Evolutionary conservation across 2,113 vertebrate genomes (phyloP).

Genomic region (Natator depressus): DNA sequence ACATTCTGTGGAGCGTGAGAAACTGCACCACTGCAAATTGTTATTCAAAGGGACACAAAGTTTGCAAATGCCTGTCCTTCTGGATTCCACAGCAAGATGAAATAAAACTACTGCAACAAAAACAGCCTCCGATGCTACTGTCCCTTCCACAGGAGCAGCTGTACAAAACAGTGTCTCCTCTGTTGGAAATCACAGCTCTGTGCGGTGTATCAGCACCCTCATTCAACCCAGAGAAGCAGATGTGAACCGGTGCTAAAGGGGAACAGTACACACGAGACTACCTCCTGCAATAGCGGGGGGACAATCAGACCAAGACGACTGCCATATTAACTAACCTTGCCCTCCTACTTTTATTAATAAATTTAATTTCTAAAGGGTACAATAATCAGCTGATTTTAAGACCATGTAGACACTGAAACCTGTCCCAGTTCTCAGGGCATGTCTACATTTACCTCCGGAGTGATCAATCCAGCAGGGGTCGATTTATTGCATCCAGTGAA

Average conservation of each 20-base stretch:
- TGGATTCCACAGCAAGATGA: background rate
- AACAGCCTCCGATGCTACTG: background rate
- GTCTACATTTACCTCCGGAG: too few species aligned
- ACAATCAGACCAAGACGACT: background rate
- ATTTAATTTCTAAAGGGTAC: background rate
- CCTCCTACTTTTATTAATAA: background rate
- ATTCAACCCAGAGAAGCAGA: background rate
- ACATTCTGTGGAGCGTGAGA: background rate
- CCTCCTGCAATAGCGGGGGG: background rate
- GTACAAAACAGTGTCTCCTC: background rate
- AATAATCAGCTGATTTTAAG: background rate
- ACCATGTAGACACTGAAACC: background rate
- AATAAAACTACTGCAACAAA: rapidly evolving
- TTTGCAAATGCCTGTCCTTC: background rate
- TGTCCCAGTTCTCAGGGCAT: background rate
- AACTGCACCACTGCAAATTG: background rate
- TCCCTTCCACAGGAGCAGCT: background rate
- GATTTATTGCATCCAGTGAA: too few species aligned
- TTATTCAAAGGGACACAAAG: background rate
- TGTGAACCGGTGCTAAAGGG: rapidly evolving
- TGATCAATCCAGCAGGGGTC: too few species aligned
- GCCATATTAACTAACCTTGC: background rate
- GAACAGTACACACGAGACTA: background rate
- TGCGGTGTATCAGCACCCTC: rapidly evolving
- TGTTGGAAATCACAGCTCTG: background rate